phyloP scores from a whole-genome alignment of 2,113 vertebrate genomes.

The Lophius piscatorius region DNA sequence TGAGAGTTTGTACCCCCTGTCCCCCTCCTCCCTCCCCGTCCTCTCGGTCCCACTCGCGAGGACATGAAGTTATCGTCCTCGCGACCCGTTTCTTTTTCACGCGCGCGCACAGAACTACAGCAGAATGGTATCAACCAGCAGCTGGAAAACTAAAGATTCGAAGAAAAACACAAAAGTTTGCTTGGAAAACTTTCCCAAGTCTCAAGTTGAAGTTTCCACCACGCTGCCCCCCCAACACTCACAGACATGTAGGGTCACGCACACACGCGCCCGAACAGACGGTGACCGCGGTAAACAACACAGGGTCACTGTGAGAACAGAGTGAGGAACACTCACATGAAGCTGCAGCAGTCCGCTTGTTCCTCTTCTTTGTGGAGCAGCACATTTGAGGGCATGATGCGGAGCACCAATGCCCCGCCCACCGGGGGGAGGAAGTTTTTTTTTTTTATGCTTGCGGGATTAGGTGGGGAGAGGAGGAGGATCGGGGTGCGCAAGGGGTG shows the following conservation, averaged over 20 bases:
- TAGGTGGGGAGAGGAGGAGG: not conserved
- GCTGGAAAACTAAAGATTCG: too few relatives aligned
- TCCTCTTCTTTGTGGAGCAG: slow-evolving; percentile 32
- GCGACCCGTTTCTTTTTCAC: too few relatives aligned
- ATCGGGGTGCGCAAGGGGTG: not conserved
- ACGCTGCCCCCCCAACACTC: not conserved
- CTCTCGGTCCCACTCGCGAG: too few relatives aligned
- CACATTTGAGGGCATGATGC: slow-evolving; percentile 9
- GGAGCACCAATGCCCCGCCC: slow-evolving; percentile 36
- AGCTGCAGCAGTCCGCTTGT: not conserved
- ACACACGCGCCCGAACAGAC: not conserved
- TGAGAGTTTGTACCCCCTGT: too few relatives aligned
- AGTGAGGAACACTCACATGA: slow-evolving; percentile 35
- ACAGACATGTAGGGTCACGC: not conserved
- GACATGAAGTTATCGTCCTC: too few relatives aligned
- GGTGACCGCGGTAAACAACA: not conserved
- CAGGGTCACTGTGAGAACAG: not conserved
- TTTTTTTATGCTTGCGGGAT: too few relatives aligned
- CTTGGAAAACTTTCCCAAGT: slow-evolving; percentile 33
- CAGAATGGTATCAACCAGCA: too few relatives aligned
- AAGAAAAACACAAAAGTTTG: too few relatives aligned
- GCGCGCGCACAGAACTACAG: too few relatives aligned
- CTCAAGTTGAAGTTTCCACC: slow-evolving; percentile 1
- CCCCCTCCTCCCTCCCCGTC: too few relatives aligned
- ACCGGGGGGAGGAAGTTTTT: not conserved